A percentile compares a stretch with the other conserved stretches of the same genome.
Evolutionary conservation across 2,797 vertebrate genomes (phyloP).

Genomic region (Anisognathus igniventris): DNA sequence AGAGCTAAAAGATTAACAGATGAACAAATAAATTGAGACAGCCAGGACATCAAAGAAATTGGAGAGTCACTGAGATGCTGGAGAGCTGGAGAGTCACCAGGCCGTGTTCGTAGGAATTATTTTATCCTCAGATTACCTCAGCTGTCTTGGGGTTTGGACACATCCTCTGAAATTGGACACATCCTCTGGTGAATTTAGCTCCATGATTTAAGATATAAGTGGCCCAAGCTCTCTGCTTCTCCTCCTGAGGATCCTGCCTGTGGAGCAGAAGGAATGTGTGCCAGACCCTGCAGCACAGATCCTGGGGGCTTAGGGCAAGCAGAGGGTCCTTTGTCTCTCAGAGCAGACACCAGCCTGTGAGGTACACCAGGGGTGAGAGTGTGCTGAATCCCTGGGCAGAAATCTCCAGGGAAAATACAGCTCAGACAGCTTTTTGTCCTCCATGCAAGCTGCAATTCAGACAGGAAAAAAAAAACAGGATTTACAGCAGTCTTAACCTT

Average conservation of each 20-base stretch:
- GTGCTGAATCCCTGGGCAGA: not conserved
- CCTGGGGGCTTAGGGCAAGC: not conserved
- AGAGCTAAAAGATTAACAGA: constrained; percentile 33
- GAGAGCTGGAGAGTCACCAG: not conserved
- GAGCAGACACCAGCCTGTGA: not conserved
- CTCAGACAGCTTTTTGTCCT: not conserved
- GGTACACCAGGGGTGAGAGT: not conserved
- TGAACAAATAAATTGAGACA: constrained; percentile 23
- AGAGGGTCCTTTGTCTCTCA: not conserved
- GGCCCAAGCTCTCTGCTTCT: not conserved
- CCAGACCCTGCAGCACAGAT: not conserved
- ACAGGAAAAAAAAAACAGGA: fast-evolving
- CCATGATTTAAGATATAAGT: not conserved
- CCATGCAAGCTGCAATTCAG: not conserved
- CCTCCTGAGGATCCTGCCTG: not conserved
- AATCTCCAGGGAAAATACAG: not conserved
- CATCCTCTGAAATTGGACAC: not conserved
- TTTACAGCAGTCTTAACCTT: not conserved
- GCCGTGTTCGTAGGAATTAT: not conserved
- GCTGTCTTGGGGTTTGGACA: not conserved
- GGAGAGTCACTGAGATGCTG: not conserved
- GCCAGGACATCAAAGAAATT: constrained; percentile 2
- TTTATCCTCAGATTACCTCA: not conserved
- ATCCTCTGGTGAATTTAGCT: constrained; percentile 6
- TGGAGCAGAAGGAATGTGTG: not conserved